These are phyloP conservation scores for Sebastes jordani DNA, from an alignment of 2,797 vertebrate genomes.

Conservation along the genomic window DNA sequence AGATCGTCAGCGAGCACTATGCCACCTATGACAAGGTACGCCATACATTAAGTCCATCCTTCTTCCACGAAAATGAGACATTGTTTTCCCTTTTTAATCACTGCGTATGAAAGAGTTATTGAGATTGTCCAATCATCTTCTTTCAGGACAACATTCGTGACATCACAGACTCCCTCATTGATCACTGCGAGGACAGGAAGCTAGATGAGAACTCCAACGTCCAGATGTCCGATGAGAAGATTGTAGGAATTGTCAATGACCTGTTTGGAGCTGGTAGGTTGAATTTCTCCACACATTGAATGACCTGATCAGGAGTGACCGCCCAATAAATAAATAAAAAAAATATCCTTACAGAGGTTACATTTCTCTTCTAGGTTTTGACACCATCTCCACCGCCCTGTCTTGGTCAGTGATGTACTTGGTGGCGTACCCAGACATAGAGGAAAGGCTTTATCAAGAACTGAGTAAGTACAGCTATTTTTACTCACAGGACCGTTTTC, in stretches of 20 bases:
- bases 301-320: neutral
- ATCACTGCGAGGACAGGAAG: constrained; percentile 88
- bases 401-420: constrained; percentile 91
- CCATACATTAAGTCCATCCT: neutral
- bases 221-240: constrained; percentile 85
- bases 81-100: neutral
- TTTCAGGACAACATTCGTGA: constrained; percentile 89
- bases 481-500: neutral
- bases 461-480: constrained; percentile 82
- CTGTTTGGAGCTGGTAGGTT: constrained; percentile 86
- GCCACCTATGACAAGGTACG: constrained; percentile 87
- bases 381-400: constrained; percentile 88
- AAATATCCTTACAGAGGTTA: constrained; percentile 4
- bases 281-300: neutral
- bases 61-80: neutral
- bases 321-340: neutral
- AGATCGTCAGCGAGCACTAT: constrained; percentile 88
- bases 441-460: constrained; percentile 88
- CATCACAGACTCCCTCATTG: constrained; percentile 92
- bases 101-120: neutral
- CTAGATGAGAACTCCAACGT: constrained; percentile 82
- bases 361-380: constrained; percentile 85
- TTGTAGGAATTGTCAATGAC: constrained; percentile 86
- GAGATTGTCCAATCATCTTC: neutral
- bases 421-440: constrained; percentile 84